A percentile compares a stretch with the other conserved stretches of the same genome.
Conservation (phyloP, 2,797 vertebrate species). For the Leucoraja ocellata region DNA sequence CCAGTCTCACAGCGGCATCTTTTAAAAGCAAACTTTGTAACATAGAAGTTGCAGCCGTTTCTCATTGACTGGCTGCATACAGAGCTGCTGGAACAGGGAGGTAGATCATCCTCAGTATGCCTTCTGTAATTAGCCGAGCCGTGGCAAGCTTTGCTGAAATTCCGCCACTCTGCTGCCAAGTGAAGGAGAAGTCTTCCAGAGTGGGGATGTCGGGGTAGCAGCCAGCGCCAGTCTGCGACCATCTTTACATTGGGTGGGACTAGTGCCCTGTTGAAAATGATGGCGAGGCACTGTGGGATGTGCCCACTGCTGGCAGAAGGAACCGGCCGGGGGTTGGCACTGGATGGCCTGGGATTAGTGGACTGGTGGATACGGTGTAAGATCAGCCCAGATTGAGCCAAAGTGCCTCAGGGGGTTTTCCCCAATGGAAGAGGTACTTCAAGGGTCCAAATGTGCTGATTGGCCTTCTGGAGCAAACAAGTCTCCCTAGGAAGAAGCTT, state of each 20-base stretch:
- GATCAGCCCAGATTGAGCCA: background rate
- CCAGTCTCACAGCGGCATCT: background rate
- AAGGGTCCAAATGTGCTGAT: constrained; percentile 1
- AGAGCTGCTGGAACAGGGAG: background rate
- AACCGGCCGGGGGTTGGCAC: background rate
- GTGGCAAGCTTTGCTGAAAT: background rate
- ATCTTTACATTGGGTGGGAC: background rate
- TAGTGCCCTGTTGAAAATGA: background rate
- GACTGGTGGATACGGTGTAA: background rate
- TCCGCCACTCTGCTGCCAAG: background rate
- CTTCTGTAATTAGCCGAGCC: background rate
- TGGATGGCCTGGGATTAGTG: background rate
- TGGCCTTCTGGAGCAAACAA: constrained; percentile 2
- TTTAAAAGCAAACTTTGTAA: background rate
- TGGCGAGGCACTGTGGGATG: background rate
- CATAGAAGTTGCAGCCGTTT: background rate
- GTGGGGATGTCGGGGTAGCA: background rate
- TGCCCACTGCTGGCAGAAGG: background rate
- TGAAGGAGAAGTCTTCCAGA: background rate
- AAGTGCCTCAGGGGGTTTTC: constrained; percentile 16
- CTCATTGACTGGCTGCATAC: background rate
- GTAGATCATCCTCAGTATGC: background rate
- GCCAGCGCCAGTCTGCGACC: background rate
- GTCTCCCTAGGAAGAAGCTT: background rate
- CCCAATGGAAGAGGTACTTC: background rate